Conservation (phyloP, 2,113 vertebrate genomes). For the Rhabdornis inornatus region DNA sequence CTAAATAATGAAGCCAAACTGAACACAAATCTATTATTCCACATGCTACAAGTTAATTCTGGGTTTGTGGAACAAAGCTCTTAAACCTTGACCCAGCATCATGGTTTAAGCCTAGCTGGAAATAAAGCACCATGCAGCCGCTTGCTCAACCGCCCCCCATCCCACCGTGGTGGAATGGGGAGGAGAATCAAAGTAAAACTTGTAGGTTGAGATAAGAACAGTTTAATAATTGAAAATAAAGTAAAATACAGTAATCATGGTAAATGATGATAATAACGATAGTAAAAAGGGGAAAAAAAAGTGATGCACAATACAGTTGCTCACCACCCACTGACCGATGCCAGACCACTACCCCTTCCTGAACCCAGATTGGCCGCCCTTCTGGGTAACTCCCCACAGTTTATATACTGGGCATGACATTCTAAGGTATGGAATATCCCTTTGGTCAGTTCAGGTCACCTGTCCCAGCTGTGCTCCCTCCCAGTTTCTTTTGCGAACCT, state of each 20-base stretch:
- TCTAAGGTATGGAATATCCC: background rate
- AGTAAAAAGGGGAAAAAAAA: background rate
- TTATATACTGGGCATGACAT: background rate
- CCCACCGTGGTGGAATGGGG: background rate
- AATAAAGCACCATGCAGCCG: background rate
- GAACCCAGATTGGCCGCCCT: background rate
- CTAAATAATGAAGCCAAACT: constrained; percentile 45
- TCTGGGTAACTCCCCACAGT: background rate
- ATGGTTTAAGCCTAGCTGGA: background rate
- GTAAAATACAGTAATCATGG: background rate
- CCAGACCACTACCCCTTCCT: background rate
- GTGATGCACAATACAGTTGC: background rate
- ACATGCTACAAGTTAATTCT: constrained; percentile 14
- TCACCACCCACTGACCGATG: background rate
- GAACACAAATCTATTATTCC: constrained; percentile 44
- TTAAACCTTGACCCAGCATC: background rate
- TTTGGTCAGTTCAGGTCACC: background rate
- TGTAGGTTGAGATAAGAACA: background rate
- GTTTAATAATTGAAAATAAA: background rate
- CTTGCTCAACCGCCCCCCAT: background rate
- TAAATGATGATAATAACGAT: background rate
- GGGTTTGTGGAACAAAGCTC: background rate
- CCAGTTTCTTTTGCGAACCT: background rate
- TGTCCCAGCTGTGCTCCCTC: background rate
- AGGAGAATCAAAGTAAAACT: background rate